Evolutionary conservation across 2,888 invertebrate genomes (phyloP).

Genomic region (Saturnia japonica): DNA sequence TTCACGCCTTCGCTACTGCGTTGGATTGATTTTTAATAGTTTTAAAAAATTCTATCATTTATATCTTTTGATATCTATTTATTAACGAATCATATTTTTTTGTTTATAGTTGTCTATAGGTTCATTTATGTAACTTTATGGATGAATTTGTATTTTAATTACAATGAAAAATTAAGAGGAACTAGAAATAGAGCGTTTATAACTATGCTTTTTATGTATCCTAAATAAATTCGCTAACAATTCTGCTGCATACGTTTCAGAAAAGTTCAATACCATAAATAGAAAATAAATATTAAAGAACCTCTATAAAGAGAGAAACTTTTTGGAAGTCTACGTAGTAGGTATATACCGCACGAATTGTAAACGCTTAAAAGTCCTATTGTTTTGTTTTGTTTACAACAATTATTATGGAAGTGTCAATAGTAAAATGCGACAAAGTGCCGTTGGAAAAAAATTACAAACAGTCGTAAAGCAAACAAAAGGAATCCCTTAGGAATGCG

Average conservation of each 20-base stretch:
- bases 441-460: slow-evolving; percentile 59
- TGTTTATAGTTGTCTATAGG: background rate
- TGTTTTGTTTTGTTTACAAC: slow-evolving; percentile 29
- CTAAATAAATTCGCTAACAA: background rate
- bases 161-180: background rate
- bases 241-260: background rate
- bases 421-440: slow-evolving; percentile 47
- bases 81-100: background rate
- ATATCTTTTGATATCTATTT: background rate
- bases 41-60: slow-evolving; percentile 13
- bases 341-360: background rate
- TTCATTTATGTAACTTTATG: background rate
- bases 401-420: slow-evolving; percentile 55
- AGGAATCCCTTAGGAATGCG: slow-evolving; percentile 80
- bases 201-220: background rate
- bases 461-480: slow-evolving; percentile 74
- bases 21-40: slow-evolving; percentile 46
- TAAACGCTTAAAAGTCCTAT: background rate
- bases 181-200: background rate
- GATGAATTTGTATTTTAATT: background rate
- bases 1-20: slow-evolving; percentile 66
- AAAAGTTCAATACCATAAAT: background rate
- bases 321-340: background rate
- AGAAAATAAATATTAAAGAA: background rate
- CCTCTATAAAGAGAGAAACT: background rate